Evolutionary conservation across 2,888 invertebrate species (phyloP), one percentile per base, ranked within the genome.

Genomic region (Mythimna pallens): DNA sequence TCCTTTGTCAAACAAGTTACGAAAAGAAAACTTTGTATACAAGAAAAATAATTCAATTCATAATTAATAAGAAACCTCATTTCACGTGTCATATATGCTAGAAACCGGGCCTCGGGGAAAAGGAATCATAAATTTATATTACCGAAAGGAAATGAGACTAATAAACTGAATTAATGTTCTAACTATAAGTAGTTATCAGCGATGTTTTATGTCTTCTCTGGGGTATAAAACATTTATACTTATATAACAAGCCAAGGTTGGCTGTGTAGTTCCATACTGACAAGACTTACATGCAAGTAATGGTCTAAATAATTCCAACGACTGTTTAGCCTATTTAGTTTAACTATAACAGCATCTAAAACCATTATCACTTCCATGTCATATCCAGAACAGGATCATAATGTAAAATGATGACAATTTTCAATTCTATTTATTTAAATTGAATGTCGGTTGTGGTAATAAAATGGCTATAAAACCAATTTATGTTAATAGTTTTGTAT

Each of bases 371-470:
- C 34, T 43, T 36, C 66, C 55, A 72, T 50, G 30, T 69, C 59
- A 77, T 66, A 69, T 20, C 61, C 30, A 61, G 54, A 76, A 78
- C 80, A 66, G 80, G 81, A 76, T 76, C 81, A 77, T 83, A 80
- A 84, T 73, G 62, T 63, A 63, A 78, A 84, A 84, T 77, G 72
- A 78, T 78, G 81, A 71, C 84, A 81, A 82, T 89, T 81, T 86
- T 80, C 78, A 84, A 88, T 83, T 78, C 84, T 82, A 85, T 84
- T 83, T 88, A 90, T 90, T 89, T 82, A 89, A 89, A 90, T 89
- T 85, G 75, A 74, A 81, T 86, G 84, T 85, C 81, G 78, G 54
- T 57, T 64, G 69, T 22, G 66, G 84, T 80, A 84, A 89, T 90
- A 89, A 90, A 89, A 85, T 68, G 67, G 70, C 76, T 78, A 84